Base-by-base conservation (phyloP, 1,140 invertebrate species). In the Zaprionus ornatus region DNA sequence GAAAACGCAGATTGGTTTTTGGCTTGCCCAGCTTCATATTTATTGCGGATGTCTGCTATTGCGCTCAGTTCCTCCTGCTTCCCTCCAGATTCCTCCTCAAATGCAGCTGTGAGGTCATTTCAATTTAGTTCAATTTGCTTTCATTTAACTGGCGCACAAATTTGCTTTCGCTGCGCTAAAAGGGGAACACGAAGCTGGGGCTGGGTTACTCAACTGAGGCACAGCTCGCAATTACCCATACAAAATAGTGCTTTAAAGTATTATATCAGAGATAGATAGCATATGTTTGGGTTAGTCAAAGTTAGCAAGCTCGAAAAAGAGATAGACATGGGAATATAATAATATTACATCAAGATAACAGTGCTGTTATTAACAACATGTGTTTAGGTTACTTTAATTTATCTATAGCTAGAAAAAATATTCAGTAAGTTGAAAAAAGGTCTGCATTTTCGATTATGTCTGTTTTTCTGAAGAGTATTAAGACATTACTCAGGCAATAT, bases 51-150 rank as follows among this genome's bases (percentile, higher is more conserved):
- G 52, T 70, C 59, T 63, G n/a, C 9, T 32, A 9, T 32, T 10
- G 2, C 10, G 29, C 29, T 32, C 29, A 9, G 40, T 32, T 19
- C 29, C 29, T 3, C 21, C 23, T 4, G 2, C 48, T 19, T 29
- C 57, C 40, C 23, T 19, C 57, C 1, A 2, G 52, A 17, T 21
- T 5, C 23, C 32, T 13, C 17, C 27, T 12, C 65, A 35, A 55
- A 17, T 82, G 74, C 82, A 82, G 37, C 48, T 54, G 73, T 25
- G 64, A 84, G 91, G 91, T 92, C 91, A 91, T 91, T 90, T 92
- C 80, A 92, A 92, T 92, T 92, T 76, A 91, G 73, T 77, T 88
- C 83, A 92, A 92, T 92, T 92, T 64, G 85, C 71, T 76, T 81
- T 87, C 77, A 90, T 90, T 91, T 82, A 63, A 54, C 40, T 74